Evolutionary conservation across 1,140 invertebrate species (phyloP), one percentile per base, ranked within the genome.

Genomic region (Cheumatopsyche charites): DNA sequence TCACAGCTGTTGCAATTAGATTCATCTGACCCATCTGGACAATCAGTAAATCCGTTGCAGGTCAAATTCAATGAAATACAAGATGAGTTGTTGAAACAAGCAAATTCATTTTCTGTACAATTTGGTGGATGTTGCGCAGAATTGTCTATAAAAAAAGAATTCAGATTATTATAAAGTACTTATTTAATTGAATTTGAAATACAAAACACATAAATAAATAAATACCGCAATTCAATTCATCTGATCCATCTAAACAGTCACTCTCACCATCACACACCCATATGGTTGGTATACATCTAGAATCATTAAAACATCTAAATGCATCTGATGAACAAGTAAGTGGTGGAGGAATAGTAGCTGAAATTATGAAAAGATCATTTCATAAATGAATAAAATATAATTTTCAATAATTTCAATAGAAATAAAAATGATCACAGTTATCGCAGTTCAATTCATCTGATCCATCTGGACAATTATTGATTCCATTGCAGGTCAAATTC

Each of bases 281-380:
- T 2, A 11, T 12, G 11, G 13, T 1, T 5, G 55, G 55, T 2
- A 58, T 58, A n/a, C 55, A 58, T 12, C 23, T 17, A 4, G 55
- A 58, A 23, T 23, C 13, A 26, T 58, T n/a, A 3, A 25, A 9
- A 11, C 55, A 58, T 4, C 6, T 9, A n/a, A 58, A 58, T 26
- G 23, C 17, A 13, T 58, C 19, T 11, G 13, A 11, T 2, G 86
- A 52, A 19, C 49, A 52, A 15, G 17, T 62, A 4, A 52, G 2
- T 19, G 3, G 49, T 19, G 49, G n/a, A 15, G n/a, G n/a, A n/a
- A n/a, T n/a, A n/a, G n/a, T n/a, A n/a, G n/a, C n/a, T n/a, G n/a
- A n/a, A n/a, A n/a, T n/a, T n/a, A n/a, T 4, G 17, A 21, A 19
- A 19, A n/a, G n/a, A n/a, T n/a, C n/a, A n/a, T n/a, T n/a, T n/a